Conservation (phyloP, 2,888 invertebrate species). For the Lycaena phlaeas region DNA sequence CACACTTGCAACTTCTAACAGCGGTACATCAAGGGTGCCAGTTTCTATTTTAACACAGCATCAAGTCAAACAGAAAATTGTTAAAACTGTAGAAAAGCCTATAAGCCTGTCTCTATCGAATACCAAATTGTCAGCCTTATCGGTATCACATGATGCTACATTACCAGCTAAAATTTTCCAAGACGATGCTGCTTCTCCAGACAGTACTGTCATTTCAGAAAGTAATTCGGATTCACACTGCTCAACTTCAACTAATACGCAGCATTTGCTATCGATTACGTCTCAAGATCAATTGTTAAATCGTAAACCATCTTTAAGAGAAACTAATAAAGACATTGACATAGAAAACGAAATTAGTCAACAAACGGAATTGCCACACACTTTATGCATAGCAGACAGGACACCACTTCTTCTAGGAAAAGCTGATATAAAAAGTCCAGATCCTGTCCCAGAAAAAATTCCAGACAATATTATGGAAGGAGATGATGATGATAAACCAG, state of each 20-base stretch:
- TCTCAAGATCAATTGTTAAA: constrained; percentile 30
- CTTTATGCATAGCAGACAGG: constrained; percentile 50
- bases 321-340: constrained; percentile 52
- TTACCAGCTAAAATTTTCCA: constrained; percentile 79
- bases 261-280: constrained; percentile 30
- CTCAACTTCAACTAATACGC: constrained; percentile 26
- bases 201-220: constrained; percentile 52
- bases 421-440: constrained; percentile 64
- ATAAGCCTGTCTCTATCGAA: constrained; percentile 65
- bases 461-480: constrained; percentile 67
- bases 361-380: constrained; percentile 62
- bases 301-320: constrained; percentile 36
- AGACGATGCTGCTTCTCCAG: constrained; percentile 77
- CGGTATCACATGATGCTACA: constrained; percentile 72
- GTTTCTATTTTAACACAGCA: constrained; percentile 60
- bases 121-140: constrained; percentile 70
- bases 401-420: constrained; percentile 56
- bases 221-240: constrained; percentile 31
- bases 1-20: constrained; percentile 46
- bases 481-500: constrained; percentile 61
- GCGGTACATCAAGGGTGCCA: constrained; percentile 45
- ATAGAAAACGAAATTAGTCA: constrained; percentile 66
- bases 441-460: constrained; percentile 65
- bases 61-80: constrained; percentile 65
- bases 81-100: constrained; percentile 65